A percentile compares a stretch with the other conserved stretches of the same genome.
phyloP scores from a whole-genome alignment of 2,113 vertebrate species.

The Bagarius yarrelli region DNA sequence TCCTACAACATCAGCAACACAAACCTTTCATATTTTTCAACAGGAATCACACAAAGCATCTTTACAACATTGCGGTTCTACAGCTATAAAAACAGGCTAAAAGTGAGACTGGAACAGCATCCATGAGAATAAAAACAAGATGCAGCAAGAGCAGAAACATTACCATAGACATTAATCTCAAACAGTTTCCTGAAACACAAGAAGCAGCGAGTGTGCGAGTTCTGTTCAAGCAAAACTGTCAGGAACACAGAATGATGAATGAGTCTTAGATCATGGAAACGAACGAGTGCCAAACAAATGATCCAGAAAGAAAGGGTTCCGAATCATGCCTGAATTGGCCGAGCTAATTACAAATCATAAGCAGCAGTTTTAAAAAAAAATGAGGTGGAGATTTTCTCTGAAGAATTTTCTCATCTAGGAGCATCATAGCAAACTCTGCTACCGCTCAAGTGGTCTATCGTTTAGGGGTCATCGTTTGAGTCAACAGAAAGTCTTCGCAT shows the following conservation, averaged over 20 bases:
- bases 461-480: not conserved
- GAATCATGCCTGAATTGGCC: not conserved
- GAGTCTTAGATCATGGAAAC: not conserved
- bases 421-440: not conserved
- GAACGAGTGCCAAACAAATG: not conserved
- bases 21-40: not conserved
- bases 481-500: not conserved
- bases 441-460: not conserved
- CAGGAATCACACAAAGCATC: not conserved
- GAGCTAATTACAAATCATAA: conserved; percentile 10
- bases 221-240: not conserved
- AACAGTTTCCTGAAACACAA: not conserved
- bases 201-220: not conserved
- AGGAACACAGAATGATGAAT: not conserved
- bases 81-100: not conserved
- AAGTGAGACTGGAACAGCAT: not conserved
- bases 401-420: not conserved
- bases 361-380: not conserved
- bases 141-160: not conserved
- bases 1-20: not conserved
- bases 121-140: not conserved
- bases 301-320: not conserved
- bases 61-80: not conserved
- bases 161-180: not conserved
- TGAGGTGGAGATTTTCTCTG: not conserved